Evolutionary conservation across 2,113 vertebrate genomes (phyloP).

Genomic region (Etia nguti): DNA sequence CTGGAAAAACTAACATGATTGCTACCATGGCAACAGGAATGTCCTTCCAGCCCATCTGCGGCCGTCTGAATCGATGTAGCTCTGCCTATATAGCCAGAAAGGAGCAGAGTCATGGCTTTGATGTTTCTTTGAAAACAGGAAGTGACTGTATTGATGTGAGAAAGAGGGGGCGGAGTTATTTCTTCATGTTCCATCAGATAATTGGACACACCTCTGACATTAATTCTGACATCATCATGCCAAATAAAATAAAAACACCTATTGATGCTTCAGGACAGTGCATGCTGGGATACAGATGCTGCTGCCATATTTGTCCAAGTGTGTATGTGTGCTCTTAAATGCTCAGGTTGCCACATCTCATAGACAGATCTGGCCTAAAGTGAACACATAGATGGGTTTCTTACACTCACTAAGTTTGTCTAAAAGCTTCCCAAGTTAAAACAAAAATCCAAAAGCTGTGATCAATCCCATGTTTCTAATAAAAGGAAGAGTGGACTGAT

Average conservation of each 20-base stretch:
- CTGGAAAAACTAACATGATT: slow-evolving; percentile 82
- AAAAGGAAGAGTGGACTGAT: neutral
- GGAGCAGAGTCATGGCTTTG: neutral
- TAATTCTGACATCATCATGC: neutral
- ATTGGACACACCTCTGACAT: neutral
- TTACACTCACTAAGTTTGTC: neutral
- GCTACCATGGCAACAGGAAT: neutral
- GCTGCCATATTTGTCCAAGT: neutral
- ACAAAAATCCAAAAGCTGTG: neutral
- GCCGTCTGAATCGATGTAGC: neutral
- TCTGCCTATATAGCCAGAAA: neutral
- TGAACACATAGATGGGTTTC: neutral
- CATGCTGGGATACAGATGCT: neutral
- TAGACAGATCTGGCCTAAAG: neutral
- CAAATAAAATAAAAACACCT: neutral
- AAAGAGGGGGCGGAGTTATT: neutral
- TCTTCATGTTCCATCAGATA: neutral
- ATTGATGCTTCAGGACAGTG: neutral
- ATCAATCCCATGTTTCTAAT: neutral
- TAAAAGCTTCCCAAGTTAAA: neutral
- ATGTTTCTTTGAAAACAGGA: neutral
- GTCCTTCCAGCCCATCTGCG: neutral
- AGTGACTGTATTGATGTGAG: neutral
- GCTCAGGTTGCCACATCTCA: neutral
- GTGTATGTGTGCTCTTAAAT: neutral